Base-by-base conservation (phyloP, 2,888 invertebrate species). In the Galeruca laticollis region DNA sequence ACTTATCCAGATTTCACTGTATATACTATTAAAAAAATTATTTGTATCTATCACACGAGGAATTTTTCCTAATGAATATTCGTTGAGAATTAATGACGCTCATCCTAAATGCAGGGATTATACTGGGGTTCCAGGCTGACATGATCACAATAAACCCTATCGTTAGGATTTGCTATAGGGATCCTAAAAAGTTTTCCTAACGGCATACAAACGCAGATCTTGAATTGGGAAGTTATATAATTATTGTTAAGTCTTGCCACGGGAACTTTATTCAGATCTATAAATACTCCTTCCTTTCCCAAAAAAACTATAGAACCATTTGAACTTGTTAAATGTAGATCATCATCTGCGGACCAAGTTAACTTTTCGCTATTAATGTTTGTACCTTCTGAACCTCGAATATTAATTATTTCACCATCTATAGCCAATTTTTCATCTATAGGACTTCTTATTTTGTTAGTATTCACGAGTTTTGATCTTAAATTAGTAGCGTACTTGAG, bases 191-290 rank as follows among this genome's bases (percentile, higher is more conserved):
- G 82, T 77, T 93, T 93, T 0, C 96, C 96, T 74, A 93, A 91
- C 0, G 96, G 96, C 94, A 95, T 95, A 80, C 96, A 96, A 0
- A 96, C 92, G 78, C 96, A 97, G 0, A 97, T 89, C 83, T 96
- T 96, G 79, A 92, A 96, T 82, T 96, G 95, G 0, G 90, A 85
- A 69, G 85, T 83, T 5, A 83, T 67, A 54, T 77, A 78, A 40
- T 80, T 82, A 13, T 80, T 82, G 26, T 82, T 81, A 20, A 88
- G 85, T 3, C 87, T 86, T 9, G 91, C 92, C 57, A 92, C 88
- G 0, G 94, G 94, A 15, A 95, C 86, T 73, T 90, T 90, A 52
- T 91, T 89, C 0, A 92, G 88, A 79, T 94, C 92, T 0, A 96
- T 86, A 62, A 87, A 90, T 0, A 94, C 88, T 0, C 94, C 94